Evolutionary conservation across 1,140 invertebrate species (phyloP).

Genomic region (Drosophila neocordata): DNA sequence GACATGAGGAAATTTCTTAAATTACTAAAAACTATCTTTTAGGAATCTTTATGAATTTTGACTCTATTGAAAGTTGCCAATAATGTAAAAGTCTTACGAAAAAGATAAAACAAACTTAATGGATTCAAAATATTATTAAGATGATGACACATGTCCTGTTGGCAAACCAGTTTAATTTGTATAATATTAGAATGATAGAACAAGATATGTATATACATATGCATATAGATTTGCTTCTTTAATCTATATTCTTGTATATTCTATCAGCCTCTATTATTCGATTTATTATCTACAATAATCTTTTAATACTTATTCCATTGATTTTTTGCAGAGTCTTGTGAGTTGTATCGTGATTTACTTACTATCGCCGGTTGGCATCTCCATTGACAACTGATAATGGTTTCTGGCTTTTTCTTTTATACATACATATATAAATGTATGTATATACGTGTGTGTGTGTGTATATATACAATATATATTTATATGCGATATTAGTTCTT

Average conservation of each 20-base stretch:
- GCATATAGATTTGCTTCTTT: too few relatives aligned
- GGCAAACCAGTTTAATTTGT: too few relatives aligned
- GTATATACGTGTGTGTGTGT: not conserved
- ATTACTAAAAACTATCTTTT: too few relatives aligned
- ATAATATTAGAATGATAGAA: too few relatives aligned
- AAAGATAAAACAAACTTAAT: too few relatives aligned
- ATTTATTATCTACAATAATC: not conserved
- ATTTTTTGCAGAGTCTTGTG: not conserved
- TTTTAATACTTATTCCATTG: not conserved
- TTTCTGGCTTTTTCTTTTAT: conserved; percentile 32
- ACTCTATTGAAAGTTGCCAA: too few relatives aligned
- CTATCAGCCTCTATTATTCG: not conserved
- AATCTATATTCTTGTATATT: not conserved
- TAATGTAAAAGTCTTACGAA: too few relatives aligned
- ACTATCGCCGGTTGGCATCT: conserved; percentile 34
- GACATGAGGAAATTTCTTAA: too few relatives aligned
- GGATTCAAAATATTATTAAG: too few relatives aligned
- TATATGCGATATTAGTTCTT: conserved; percentile 64
- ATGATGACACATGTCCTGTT: too few relatives aligned
- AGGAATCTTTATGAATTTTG: too few relatives aligned
- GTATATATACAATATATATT: conserved; percentile 34
- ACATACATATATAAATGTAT: conserved; percentile 22
- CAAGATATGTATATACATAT: too few relatives aligned
- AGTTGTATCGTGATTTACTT: not conserved
- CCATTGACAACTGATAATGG: conserved; percentile 47